Evolutionary conservation across 2,113 vertebrate genomes (phyloP), one percentile per base, ranked within the genome.

Genomic region (Eolophus roseicapilla): DNA sequence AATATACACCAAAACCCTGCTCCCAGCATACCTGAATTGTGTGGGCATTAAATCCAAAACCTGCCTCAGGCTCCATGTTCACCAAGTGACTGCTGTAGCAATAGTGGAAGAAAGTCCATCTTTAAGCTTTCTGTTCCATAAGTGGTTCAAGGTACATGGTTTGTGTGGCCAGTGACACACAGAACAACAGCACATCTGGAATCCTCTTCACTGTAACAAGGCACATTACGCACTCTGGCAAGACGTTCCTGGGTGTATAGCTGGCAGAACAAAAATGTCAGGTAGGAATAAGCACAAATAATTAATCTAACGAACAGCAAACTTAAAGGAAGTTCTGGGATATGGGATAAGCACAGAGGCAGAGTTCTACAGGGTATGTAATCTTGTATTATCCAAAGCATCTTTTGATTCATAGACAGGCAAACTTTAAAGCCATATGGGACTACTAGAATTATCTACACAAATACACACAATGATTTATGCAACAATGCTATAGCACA

Each of bases 141-240:
- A 79, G 52, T 37, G 39, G 43, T 85, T 85, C 47, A 76, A 69
- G 39, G 17, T 33, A 50, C 20, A 13, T 7, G 35, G 82, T 49
- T 67, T 0, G 0, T 17, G 21, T n/a, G 44, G 47, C 6, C 23
- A 85, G 23, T 39, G 31, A 17, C 41, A 82, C 13, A 43, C 7
- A 74, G 25, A 84, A 17, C 19, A 83, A 44, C 39, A 52, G n/a
- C 10, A 6, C 23, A 41, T 17, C 46, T 50, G 37, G 43, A 68
- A 81, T 37, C 3, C 1, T 8, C 12, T 63, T 55, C 11, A 52
- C 23, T 46, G 16, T 11, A 50, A 27, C 23, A 64, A 60, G 39
- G 37, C 27, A 55, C 0, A 0, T 46, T 46, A 15, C 2, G 2
- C 21, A 28, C 17, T 60, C 78, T n/a, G 55, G n/a, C 7, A 8